Conservation (phyloP, 2,113 vertebrate genomes). For the Accipiter cooperii region DNA sequence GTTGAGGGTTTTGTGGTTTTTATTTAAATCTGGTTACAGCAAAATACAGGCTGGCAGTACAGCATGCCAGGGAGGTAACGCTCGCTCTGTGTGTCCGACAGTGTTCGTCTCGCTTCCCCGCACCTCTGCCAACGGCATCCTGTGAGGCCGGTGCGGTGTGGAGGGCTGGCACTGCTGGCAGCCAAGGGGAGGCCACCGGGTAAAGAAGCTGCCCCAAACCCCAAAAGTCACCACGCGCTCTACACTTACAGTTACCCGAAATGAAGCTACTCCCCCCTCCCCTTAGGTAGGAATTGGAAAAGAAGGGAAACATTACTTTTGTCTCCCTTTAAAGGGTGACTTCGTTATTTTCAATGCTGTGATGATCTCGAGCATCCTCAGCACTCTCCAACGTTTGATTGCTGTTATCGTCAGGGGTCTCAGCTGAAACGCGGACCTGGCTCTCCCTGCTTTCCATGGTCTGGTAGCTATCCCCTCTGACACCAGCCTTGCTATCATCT, state of each 20-base stretch:
- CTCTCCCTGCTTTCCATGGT: conserved; percentile 20
- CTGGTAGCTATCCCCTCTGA: not conserved
- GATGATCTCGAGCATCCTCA: conserved; percentile 3
- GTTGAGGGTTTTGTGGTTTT: conserved; percentile 25
- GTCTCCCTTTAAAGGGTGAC: conserved; percentile 1
- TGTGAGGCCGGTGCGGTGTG: not conserved
- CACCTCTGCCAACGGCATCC: not conserved
- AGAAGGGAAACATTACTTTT: not conserved
- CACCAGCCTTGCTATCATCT: not conserved
- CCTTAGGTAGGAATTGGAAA: not conserved
- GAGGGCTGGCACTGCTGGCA: not conserved
- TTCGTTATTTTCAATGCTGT: conserved; percentile 41
- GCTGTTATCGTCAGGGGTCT: not conserved
- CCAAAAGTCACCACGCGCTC: not conserved
- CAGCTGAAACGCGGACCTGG: not conserved
- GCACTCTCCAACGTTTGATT: conserved; percentile 11
- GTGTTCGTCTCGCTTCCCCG: not conserved
- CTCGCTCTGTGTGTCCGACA: not conserved
- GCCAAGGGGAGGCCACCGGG: not conserved
- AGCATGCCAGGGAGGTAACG: not conserved
- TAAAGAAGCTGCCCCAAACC: not conserved
- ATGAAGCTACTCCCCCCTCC: not conserved
- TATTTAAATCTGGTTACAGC: conserved; percentile 60
- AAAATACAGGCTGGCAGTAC: conserved; percentile 52
- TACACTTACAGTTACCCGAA: not conserved